Evolutionary conservation across 2,888 invertebrate genomes (phyloP).

Genomic region (Tigriopus californicus): DNA sequence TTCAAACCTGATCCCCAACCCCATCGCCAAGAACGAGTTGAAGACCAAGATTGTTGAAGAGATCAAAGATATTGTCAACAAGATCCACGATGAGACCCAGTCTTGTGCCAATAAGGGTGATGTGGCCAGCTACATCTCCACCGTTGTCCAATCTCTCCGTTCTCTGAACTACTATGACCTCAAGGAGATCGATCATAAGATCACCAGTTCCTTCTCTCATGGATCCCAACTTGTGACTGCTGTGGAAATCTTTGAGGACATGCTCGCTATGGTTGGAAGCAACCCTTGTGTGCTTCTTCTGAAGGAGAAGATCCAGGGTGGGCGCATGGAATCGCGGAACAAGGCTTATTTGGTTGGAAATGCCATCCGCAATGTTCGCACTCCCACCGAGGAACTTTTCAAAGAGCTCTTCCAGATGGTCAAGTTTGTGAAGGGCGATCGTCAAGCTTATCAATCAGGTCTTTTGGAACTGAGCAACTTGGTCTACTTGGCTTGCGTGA

Average conservation of each 20-base stretch:
- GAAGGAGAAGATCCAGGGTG: constrained; percentile 23
- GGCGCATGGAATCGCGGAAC: constrained; percentile 21
- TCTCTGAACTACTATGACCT: constrained; percentile 21
- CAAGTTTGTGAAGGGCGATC: constrained; percentile 18
- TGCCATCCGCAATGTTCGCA: constrained; percentile 23
- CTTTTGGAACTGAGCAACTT: constrained; percentile 24
- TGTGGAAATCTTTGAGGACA: constrained; percentile 19
- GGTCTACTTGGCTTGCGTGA: constrained; percentile 24
- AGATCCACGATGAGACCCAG: constrained; percentile 17
- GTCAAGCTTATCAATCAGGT: constrained; percentile 21
- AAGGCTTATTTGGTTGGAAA: constrained; percentile 23
- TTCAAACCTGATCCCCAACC: background rate
- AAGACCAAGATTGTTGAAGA: constrained; percentile 15
- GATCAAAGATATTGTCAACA: constrained; percentile 18
- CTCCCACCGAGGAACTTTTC: constrained; percentile 25
- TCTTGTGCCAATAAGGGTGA: constrained; percentile 20
- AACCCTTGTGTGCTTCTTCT: constrained; percentile 25
- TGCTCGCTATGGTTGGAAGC: constrained; percentile 24
- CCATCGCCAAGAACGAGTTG: background rate
- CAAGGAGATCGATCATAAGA: constrained; percentile 20
- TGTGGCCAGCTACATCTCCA: constrained; percentile 18
- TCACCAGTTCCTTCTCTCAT: constrained; percentile 17
- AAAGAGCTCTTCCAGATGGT: constrained; percentile 23
- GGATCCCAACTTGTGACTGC: background rate
- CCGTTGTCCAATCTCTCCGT: constrained; percentile 21